Base-by-base conservation (phyloP, 2,797 vertebrate species). In the Crocodylus rhombifer region DNA sequence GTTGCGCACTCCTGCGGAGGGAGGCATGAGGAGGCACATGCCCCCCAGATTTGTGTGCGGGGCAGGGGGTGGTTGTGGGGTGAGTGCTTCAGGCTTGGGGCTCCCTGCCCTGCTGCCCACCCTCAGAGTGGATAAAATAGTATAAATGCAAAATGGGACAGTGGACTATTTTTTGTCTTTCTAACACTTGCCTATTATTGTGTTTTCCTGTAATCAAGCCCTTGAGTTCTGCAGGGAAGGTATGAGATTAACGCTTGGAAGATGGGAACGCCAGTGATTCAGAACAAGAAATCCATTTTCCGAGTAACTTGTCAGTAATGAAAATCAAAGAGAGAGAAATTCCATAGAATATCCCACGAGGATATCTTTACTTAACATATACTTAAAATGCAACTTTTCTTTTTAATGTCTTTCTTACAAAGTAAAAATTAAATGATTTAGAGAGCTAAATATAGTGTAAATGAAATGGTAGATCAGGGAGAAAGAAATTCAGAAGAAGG, bases 161-260 rank as follows among this genome's bases (percentile, higher is more conserved):
- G 51, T 55, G 51, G n/a, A 17, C 30, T 89, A 12, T 33, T 87
- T 91, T 93, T 20, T 1, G 9, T 5, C 26, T 82, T 13, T 69
- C 14, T 57, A 83, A 75, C 11, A 83, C 80, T 8, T 28, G 14
- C 26, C 55, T 78, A 67, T 6, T 21, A 56, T 73, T 74, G 78
- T 12, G 91, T 90, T 81, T 89, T 69, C 21, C 89, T 75, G 56
- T 60, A 92, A 87, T 6, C 15, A 88, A 88, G 30, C 7, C 71
- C 2, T 33, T 78, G 56, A 86, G 84, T 12, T 71, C 36, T n/a
- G 36, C 83, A 1, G 14, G 20, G 77, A 80, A 92, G 14, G 16
- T 18, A 79, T 0, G 28, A 20, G 57, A 88, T 77, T 87, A 84
- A 78, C 75, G 63, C 74, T 36, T 88, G 67, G 69, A 42, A 25